Conservation (phyloP, 2,888 invertebrate genomes). For the Blera fallax region DNA sequence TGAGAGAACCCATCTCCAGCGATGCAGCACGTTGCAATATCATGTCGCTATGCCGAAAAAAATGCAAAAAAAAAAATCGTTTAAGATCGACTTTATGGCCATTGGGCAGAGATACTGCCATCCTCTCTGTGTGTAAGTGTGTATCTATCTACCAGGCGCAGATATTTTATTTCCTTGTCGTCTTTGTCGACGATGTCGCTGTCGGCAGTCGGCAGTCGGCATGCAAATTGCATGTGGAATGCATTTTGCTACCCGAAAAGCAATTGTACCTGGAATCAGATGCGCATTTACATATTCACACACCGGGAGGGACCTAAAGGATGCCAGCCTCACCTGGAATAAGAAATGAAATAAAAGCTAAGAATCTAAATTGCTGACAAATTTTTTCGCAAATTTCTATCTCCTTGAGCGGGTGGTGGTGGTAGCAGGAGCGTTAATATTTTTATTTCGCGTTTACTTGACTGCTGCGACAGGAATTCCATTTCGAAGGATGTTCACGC, state of each 20-base stretch:
- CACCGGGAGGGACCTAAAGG: slow-evolving; percentile 17
- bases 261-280: slow-evolving; percentile 56
- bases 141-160: slow-evolving; percentile 11
- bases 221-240: slow-evolving; percentile 71
- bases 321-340: not conserved
- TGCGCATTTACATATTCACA: slow-evolving; percentile 67
- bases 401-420: not conserved
- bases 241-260: slow-evolving; percentile 31
- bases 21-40: slow-evolving; percentile 44
- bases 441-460: slow-evolving; percentile 32
- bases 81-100: slow-evolving; percentile 70
- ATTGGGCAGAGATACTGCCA: slow-evolving; percentile 39
- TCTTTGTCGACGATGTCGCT: slow-evolving; percentile 47
- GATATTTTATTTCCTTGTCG: slow-evolving; percentile 71
- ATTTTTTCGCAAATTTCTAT: slow-evolving; percentile 38
- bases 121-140: slow-evolving; percentile 2
- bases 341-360: slow-evolving; percentile 42
- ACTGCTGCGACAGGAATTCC: slow-evolving; percentile 8
- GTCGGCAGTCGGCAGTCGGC: slow-evolving; percentile 63
- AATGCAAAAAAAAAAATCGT: slow-evolving; percentile 44
- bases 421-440: slow-evolving; percentile 24
- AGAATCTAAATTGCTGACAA: slow-evolving; percentile 65
- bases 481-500: slow-evolving; percentile 1
- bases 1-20: slow-evolving; percentile 48
- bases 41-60: slow-evolving; percentile 48